These are phyloP conservation scores for Meloe dianella DNA, from an alignment of 2,888 invertebrate genomes.

Conservation along the genomic window DNA sequence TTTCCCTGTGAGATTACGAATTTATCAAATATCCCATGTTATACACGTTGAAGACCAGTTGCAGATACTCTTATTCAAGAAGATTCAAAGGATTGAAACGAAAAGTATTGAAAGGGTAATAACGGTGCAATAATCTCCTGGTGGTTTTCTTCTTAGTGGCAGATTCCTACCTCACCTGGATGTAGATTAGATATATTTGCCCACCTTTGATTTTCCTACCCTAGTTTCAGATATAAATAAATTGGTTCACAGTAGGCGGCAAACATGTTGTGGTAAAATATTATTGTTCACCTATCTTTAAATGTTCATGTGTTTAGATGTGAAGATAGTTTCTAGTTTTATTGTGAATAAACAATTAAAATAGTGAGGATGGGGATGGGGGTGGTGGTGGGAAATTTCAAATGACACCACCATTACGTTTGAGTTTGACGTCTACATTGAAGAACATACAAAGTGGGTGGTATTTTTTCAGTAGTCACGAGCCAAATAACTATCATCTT, in stretches of 20 bases:
- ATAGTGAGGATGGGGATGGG: not conserved
- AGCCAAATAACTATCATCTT: not conserved
- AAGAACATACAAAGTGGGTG: not conserved
- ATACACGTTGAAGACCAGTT: no score
- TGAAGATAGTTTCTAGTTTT: constrained; percentile 34
- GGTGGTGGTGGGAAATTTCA: not conserved
- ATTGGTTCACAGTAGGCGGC: constrained; percentile 16
- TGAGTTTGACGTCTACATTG: constrained; percentile 3
- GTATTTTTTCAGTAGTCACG: constrained; percentile 11
- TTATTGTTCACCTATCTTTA: constrained; percentile 26
- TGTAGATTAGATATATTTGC: not conserved
- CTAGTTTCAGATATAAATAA: constrained; percentile 6
- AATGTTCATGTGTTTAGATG: constrained; percentile 32
- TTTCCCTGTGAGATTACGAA: no score
- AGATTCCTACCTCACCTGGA: not conserved
- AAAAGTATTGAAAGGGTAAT: not conserved
- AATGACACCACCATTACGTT: not conserved
- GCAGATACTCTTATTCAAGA: no score
- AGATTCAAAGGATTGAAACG: no score
- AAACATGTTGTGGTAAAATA: constrained; percentile 30
- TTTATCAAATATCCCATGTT: no score
- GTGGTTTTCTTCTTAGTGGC: not conserved
- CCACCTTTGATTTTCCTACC: not conserved
- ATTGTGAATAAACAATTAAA: constrained; percentile 33
- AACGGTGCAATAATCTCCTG: not conserved